Percentiles rank a stretch among this genome's conserved stretches.
These are phyloP conservation scores for Electrophaes corylata DNA, from an alignment of 2,888 invertebrate species.

Conservation along the genomic window DNA sequence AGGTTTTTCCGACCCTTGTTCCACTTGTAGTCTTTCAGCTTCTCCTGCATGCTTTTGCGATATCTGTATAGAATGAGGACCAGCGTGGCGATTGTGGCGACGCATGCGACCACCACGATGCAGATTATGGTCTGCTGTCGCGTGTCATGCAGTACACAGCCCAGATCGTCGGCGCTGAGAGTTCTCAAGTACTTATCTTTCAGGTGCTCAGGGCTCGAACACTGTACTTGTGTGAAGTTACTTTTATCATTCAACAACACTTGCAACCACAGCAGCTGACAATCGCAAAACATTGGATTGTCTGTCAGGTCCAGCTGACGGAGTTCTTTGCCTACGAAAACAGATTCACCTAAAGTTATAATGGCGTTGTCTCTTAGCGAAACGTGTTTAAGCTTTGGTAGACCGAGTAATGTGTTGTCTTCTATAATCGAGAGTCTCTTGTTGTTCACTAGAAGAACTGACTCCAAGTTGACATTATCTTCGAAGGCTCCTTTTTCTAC, in stretches of 20 bases:
- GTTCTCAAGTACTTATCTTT: conserved; percentile 88
- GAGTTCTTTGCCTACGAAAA: conserved; percentile 91
- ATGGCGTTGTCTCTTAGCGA: conserved; percentile 92
- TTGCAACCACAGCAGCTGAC: conserved; percentile 91
- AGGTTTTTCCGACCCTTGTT: conserved; percentile 92
- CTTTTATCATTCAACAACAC: conserved; percentile 88
- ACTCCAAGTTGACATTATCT: conserved; percentile 92
- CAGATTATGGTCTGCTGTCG: conserved; percentile 92
- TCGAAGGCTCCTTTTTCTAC: conserved; percentile 91
- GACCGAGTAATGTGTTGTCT: conserved; percentile 90
- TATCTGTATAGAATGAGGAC: conserved; percentile 91
- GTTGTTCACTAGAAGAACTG: conserved; percentile 89
- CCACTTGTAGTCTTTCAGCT: conserved; percentile 92
- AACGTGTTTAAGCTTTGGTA: conserved; percentile 91
- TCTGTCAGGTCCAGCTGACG: conserved; percentile 91
- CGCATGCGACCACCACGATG: conserved; percentile 89
- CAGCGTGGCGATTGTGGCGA: conserved; percentile 88
- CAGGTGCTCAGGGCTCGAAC: conserved; percentile 88
- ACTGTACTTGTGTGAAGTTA: conserved; percentile 89
- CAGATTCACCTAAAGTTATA: conserved; percentile 89
- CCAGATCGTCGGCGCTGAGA: conserved; percentile 90
- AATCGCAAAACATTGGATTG: conserved; percentile 92
- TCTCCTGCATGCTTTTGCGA: conserved; percentile 91
- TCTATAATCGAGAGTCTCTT: conserved; percentile 89
- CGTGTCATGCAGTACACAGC: conserved; percentile 92